These are phyloP conservation scores for Dioctria rufipes DNA, from an alignment of 2,888 invertebrate genomes.

Conservation along the genomic window DNA sequence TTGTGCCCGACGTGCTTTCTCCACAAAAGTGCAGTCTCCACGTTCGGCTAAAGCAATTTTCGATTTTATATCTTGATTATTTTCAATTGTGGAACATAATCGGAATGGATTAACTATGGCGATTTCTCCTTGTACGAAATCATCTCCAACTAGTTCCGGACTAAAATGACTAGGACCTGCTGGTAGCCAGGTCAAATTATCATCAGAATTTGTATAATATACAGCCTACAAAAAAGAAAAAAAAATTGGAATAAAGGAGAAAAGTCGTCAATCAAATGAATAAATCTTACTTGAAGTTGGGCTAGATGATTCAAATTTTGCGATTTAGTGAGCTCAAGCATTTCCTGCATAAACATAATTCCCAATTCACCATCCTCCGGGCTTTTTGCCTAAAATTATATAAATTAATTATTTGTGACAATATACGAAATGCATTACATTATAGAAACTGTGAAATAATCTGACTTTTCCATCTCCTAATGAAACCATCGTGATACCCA, in stretches of 20 bases:
- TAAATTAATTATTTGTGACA: not conserved
- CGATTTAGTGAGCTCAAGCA: constrained; percentile 89
- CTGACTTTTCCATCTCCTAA: constrained; percentile 93
- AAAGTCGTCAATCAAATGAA: not conserved
- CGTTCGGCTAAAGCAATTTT: constrained; percentile 90
- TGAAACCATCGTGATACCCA: constrained; percentile 95
- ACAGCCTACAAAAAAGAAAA: constrained; percentile 67
- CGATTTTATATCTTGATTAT: constrained; percentile 76
- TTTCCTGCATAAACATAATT: constrained; percentile 95
- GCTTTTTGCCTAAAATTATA: constrained; percentile 81
- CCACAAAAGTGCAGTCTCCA: constrained; percentile 96
- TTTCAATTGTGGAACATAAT: constrained; percentile 75
- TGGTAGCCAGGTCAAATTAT: constrained; percentile 72
- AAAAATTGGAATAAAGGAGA: constrained; percentile 22
- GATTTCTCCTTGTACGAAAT: constrained; percentile 77
- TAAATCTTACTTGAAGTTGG: constrained; percentile 67
- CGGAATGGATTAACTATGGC: constrained; percentile 81
- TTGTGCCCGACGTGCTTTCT: constrained; percentile 90
- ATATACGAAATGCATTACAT: constrained; percentile 75
- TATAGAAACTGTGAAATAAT: constrained; percentile 88
- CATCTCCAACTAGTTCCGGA: constrained; percentile 78
- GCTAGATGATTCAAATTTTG: constrained; percentile 72
- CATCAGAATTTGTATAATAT: constrained; percentile 69
- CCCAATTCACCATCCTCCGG: constrained; percentile 93
- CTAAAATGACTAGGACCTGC: constrained; percentile 96